Conservation (phyloP, 2,797 vertebrate genomes). For the Cynopterus sphinx region DNA sequence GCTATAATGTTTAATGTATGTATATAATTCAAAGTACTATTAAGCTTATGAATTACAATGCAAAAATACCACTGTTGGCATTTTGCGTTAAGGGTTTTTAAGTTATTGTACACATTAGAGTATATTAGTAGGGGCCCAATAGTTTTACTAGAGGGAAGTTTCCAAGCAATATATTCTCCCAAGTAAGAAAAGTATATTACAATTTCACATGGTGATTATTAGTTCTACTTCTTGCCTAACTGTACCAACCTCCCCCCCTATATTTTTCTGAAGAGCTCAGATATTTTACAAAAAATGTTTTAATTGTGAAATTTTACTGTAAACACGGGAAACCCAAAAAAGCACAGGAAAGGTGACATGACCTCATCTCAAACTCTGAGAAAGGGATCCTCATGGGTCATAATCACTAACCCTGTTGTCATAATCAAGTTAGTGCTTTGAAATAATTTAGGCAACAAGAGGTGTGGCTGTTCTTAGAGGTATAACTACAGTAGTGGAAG, state of each 20-base stretch:
- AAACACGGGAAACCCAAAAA: not conserved
- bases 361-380: not conserved
- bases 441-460: not conserved
- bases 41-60: slow-evolving; percentile 30
- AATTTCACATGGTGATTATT: not conserved
- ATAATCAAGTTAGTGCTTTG: not conserved
- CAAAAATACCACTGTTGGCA: not conserved
- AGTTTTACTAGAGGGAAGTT: not conserved
- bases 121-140: not conserved
- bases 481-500: not conserved
- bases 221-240: not conserved
- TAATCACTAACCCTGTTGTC: not conserved
- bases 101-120: slow-evolving; percentile 20
- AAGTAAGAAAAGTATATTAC: not conserved
- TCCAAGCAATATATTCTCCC: not conserved
- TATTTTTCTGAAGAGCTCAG: not conserved
- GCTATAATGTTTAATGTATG: slow-evolving; percentile 39
- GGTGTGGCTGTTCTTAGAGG: not conserved
- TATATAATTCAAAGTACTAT: slow-evolving; percentile 36
- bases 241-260: too few species aligned
- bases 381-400: not conserved
- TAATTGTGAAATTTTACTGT: not conserved
- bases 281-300: not conserved
- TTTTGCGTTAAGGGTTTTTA: slow-evolving; percentile 8
- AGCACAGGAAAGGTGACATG: not conserved